Percentiles rank a stretch among this genome's conserved stretches.
These are phyloP conservation scores for Urophycis tenuis DNA, from an alignment of 2,797 vertebrate species.

Conservation along the genomic window DNA sequence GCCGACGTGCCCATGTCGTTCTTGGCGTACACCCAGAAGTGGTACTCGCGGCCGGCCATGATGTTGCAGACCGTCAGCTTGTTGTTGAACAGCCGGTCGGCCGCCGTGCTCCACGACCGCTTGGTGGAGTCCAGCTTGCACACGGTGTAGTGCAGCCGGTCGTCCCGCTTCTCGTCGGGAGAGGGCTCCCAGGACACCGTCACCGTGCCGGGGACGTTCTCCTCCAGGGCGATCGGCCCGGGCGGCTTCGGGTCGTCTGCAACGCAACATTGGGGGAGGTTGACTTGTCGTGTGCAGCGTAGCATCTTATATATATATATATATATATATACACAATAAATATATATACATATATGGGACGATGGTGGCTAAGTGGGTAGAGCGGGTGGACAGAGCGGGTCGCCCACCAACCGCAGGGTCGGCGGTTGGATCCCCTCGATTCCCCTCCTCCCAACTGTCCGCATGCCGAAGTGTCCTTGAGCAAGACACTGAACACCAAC, in stretches of 20 bases:
- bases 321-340: too few species aligned
- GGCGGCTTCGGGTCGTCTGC: constrained; percentile 78
- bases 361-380: too few species aligned
- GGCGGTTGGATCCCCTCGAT: too few species aligned
- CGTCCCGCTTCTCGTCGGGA: constrained; percentile 72
- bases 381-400: too few species aligned
- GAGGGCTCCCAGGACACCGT: constrained; percentile 81
- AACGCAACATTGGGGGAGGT: background rate
- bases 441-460: too few species aligned
- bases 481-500: too few species aligned
- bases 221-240: constrained; percentile 71
- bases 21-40: constrained; percentile 82
- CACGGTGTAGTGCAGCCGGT: constrained; percentile 73
- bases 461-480: too few species aligned
- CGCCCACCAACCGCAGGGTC: too few species aligned
- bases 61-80: constrained; percentile 76
- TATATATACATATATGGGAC: too few species aligned
- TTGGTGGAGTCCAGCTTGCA: constrained; percentile 71
- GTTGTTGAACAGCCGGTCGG: constrained; percentile 78
- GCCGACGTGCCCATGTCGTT: constrained; percentile 76
- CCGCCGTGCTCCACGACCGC: constrained; percentile 68
- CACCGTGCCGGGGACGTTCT: constrained; percentile 77
- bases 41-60: constrained; percentile 75
- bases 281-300: background rate
- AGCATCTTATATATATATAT: background rate